Evolutionary conservation across 2,888 invertebrate species (phyloP).

Genomic region (Lymantria monacha): DNA sequence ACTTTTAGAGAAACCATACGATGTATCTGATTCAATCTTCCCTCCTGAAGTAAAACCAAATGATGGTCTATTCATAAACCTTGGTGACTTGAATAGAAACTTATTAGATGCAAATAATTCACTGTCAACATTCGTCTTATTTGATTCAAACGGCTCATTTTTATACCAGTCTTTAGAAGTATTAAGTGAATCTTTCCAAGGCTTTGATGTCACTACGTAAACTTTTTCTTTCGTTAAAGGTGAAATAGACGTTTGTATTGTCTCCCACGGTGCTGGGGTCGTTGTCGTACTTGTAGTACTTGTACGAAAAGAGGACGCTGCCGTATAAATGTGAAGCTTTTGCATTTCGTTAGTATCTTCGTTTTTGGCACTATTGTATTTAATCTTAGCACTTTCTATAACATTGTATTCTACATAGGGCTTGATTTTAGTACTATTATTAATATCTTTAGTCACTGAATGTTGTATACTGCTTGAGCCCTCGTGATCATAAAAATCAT

Average conservation of each 20-base stretch:
- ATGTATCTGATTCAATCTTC: constrained; percentile 60
- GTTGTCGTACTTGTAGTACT: constrained; percentile 60
- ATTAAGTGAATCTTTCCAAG: constrained; percentile 67
- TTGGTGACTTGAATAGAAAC: constrained; percentile 70
- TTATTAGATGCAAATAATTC: constrained; percentile 49
- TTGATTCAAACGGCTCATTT: constrained; percentile 57
- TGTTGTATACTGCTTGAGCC: constrained; percentile 73
- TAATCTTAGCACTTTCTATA: constrained; percentile 57
- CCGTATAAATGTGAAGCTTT: constrained; percentile 67
- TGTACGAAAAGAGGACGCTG: constrained; percentile 65
- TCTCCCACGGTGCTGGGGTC: constrained; percentile 84
- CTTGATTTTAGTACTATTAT: constrained; percentile 40
- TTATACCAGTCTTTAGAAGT: constrained; percentile 55
- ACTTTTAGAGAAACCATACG: constrained; percentile 65
- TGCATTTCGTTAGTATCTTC: constrained; percentile 50
- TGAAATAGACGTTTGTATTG: constrained; percentile 86
- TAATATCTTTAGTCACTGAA: constrained; percentile 54
- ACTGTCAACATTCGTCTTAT: constrained; percentile 48
- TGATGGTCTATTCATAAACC: constrained; percentile 82
- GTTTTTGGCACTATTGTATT: constrained; percentile 47
- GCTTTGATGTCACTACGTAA: constrained; percentile 91
- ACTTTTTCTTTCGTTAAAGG: constrained; percentile 90
- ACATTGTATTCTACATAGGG: constrained; percentile 59
- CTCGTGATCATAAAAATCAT: constrained; percentile 73
- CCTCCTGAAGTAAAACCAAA: constrained; percentile 69